phyloP scores from a whole-genome alignment of 2,113 vertebrate genomes.

The Scytalopus superciliaris region DNA sequence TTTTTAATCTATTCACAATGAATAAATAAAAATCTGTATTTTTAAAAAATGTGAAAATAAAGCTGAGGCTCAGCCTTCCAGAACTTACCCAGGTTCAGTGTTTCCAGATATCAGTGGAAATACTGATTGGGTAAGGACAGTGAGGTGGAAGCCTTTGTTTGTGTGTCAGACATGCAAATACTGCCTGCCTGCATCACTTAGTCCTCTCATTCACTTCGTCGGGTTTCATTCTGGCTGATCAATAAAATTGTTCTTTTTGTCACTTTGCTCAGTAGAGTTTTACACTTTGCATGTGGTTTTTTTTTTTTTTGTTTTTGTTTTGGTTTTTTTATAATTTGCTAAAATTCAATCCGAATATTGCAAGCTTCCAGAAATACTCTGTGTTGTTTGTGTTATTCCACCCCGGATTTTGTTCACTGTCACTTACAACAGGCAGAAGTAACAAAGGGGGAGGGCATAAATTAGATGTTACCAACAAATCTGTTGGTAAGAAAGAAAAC shows the following conservation, averaged over 20 bases:
- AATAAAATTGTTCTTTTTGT: slow-evolving; percentile 31
- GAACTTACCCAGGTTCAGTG: not conserved
- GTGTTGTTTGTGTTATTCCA: not conserved
- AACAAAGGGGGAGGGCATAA: not conserved
- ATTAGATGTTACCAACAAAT: not conserved
- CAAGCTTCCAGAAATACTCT: not conserved
- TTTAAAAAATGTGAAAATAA: not conserved
- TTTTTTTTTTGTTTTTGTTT: no score
- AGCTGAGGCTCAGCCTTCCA: not conserved
- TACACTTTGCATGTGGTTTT: not conserved
- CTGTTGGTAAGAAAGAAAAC: not conserved
- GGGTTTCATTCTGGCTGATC: not conserved
- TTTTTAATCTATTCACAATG: slow-evolving; percentile 60
- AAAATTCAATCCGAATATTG: not conserved
- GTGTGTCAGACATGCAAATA: not conserved
- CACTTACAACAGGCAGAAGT: not conserved
- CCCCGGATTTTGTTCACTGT: not conserved
- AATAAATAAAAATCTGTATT: slow-evolving; percentile 51
- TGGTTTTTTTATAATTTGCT: not conserved
- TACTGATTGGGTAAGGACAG: not conserved
- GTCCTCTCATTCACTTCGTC: not conserved
- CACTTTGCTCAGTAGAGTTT: not conserved
- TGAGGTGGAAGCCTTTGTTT: not conserved
- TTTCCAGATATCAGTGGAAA: not conserved
- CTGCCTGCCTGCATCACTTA: not conserved